A percentile compares a stretch with the other conserved stretches of the same genome.
Evolutionary conservation across 64 coral and sea anemone genomes (phyloP).

Genomic region (Exaiptasia diaphana): DNA sequence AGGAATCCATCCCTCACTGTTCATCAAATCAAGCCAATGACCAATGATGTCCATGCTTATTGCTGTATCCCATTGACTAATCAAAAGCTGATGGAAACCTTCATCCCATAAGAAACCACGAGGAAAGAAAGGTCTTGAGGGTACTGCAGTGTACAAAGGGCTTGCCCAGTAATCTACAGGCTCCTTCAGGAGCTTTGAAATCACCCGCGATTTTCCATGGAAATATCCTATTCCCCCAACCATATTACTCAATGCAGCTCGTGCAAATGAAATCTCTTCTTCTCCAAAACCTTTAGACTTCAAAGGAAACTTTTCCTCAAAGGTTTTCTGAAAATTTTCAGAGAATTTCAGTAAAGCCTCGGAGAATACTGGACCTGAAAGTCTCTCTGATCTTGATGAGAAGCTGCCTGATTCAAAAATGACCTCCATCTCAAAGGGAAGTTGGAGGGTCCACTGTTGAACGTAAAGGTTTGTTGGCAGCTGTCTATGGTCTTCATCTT

Average conservation of each 20-base stretch:
- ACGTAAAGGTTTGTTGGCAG: conserved; percentile 75
- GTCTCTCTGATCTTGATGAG: conserved; percentile 5
- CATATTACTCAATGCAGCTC: conserved; percentile 82
- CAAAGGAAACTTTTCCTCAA: conserved; percentile 86
- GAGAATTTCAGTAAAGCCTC: conserved; percentile 54
- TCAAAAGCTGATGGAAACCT: conserved; percentile 93
- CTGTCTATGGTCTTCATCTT: conserved; percentile 60
- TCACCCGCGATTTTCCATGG: conserved; percentile 73
- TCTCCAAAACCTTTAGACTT: conserved; percentile 55
- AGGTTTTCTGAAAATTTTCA: conserved; percentile 76
- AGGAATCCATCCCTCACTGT: conserved; percentile 93
- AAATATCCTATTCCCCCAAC: conserved; percentile 93
- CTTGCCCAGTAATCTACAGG: conserved; percentile 92
- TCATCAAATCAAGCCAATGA: conserved; percentile 96
- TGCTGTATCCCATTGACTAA: conserved; percentile 90
- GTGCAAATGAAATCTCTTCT: conserved; percentile 66
- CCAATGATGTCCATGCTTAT: conserved; percentile 96
- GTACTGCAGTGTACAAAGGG: conserved; percentile 84
- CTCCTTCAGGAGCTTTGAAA: conserved; percentile 78
- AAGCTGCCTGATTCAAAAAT: conserved; percentile 82
- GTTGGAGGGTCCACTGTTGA: conserved; percentile 67
- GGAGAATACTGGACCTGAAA: conserved; percentile 63
- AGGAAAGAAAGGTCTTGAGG: conserved; percentile 90
- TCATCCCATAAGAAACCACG: conserved; percentile 97
- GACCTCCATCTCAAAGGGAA: conserved; percentile 86